Conservation (phyloP, 2,888 invertebrate species). For the Camptogramma bilineatum region DNA sequence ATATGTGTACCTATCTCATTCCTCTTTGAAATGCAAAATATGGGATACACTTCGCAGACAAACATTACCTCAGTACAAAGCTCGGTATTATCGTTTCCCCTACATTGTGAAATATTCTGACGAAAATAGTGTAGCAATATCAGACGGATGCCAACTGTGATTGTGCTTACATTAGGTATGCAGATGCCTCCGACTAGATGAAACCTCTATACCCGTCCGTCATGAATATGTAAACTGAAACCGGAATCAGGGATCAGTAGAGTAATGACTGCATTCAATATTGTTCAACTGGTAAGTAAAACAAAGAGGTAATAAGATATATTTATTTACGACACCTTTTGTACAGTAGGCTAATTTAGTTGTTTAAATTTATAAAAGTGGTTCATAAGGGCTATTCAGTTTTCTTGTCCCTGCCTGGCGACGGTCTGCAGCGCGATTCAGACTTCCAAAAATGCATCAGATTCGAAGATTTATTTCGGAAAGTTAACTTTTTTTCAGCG, state of each 20-base stretch:
- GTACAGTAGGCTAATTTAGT: neutral
- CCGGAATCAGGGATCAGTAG: slow-evolving; percentile 35
- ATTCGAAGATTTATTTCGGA: too few relatives aligned
- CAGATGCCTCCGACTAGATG: slow-evolving; percentile 25
- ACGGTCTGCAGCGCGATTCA: too few relatives aligned
- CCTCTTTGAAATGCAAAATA: slow-evolving; percentile 9
- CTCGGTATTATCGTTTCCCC: neutral
- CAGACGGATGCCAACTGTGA: slow-evolving; percentile 14
- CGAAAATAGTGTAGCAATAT: slow-evolving; percentile 3
- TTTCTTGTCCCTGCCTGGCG: neutral
- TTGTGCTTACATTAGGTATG: slow-evolving; percentile 26
- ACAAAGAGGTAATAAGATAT: slow-evolving; percentile 28
- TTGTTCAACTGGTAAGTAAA: slow-evolving; percentile 16
- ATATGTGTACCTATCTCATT: neutral
- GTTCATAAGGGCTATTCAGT: neutral
- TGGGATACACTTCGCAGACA: slow-evolving; percentile 4
- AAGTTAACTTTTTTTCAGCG: too few relatives aligned
- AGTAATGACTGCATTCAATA: slow-evolving; percentile 27
- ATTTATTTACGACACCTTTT: slow-evolving; percentile 35
- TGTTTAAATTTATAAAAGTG: neutral
- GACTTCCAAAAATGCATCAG: too few relatives aligned
- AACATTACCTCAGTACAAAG: neutral
- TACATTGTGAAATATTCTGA: neutral
- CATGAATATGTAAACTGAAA: slow-evolving; percentile 40
- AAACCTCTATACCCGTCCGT: slow-evolving; percentile 21